These are phyloP conservation scores for Micromys minutus DNA, from an alignment of 2,113 vertebrate species.

Conservation along the genomic window DNA sequence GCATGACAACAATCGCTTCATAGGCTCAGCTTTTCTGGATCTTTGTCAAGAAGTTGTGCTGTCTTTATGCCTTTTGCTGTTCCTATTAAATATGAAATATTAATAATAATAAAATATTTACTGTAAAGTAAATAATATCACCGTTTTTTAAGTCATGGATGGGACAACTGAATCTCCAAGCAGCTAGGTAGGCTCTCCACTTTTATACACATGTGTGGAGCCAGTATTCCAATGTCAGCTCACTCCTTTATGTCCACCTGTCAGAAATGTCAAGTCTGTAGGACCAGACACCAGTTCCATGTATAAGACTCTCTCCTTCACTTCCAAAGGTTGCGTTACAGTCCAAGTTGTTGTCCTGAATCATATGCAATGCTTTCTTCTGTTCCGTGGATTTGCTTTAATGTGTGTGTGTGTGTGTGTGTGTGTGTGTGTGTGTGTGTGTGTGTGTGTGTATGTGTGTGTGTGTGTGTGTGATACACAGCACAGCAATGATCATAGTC, in stretches of 20 bases:
- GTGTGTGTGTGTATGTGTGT: neutral
- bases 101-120: no score
- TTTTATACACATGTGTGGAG: neutral
- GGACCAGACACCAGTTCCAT: neutral
- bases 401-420: neutral
- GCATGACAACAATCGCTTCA: no score
- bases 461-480: neutral
- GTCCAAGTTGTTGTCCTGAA: neutral
- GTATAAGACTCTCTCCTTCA: neutral
- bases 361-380: neutral
- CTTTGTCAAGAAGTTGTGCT: no score
- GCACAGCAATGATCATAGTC: neutral
- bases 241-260: neutral
- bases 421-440: neutral
- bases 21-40: no score
- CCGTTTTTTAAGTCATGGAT: neutral
- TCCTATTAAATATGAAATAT: no score
- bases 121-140: neutral
- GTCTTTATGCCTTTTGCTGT: no score
- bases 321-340: neutral
- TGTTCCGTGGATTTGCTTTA: neutral
- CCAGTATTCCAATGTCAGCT: neutral
- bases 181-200: neutral
- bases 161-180: neutral
- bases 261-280: neutral